A percentile compares a stretch with the other conserved stretches of the same genome.
Evolutionary conservation across 2,113 vertebrate species (phyloP).

Genomic region (Lates calcarifer): DNA sequence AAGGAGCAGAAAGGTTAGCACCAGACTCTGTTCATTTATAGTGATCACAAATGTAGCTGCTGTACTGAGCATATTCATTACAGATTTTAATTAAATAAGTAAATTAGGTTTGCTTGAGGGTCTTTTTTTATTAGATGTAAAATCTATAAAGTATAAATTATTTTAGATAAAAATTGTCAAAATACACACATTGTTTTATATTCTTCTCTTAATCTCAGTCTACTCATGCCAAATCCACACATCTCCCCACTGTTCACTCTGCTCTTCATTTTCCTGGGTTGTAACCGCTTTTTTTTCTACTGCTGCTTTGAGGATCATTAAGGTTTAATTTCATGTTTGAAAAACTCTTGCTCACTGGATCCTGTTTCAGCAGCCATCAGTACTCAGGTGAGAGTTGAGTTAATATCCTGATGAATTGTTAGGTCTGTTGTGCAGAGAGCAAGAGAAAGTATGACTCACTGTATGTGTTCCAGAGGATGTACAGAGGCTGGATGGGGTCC

Average conservation of each 20-base stretch:
- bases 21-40: neutral
- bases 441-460: constrained; percentile 82
- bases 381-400: neutral
- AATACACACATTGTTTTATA: no score
- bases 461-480: constrained; percentile 97
- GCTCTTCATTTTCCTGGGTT: neutral
- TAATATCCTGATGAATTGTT: neutral
- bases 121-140: no score
- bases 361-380: neutral
- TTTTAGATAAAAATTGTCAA: no score
- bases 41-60: neutral
- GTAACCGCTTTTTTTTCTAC: neutral
- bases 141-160: no score
- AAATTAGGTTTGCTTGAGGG: no score
- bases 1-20: neutral
- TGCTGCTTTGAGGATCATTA: neutral
- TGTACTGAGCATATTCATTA: no score
- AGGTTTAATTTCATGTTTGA: neutral
- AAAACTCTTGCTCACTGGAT: no score
- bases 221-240: neutral
- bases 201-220: neutral
- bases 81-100: no score
- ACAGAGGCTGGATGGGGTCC: constrained; percentile 93
- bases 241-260: no score
- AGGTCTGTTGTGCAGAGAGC: neutral